These are phyloP conservation scores for Conus canariensis DNA, from an alignment of 2,888 invertebrate species.

Conservation along the genomic window DNA sequence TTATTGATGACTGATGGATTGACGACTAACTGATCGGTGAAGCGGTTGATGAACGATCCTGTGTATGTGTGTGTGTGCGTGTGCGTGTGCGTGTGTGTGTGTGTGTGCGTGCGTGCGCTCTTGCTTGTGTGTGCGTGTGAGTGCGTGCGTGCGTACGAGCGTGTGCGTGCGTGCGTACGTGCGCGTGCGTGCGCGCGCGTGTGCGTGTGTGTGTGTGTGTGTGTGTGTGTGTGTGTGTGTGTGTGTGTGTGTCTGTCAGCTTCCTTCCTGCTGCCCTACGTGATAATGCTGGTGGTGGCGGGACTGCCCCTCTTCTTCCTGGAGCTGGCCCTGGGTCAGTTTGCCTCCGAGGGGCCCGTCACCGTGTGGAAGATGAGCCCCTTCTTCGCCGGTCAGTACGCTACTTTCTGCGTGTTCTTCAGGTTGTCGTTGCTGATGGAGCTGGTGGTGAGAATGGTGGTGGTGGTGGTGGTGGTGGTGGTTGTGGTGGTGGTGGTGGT, in stretches of 20 bases:
- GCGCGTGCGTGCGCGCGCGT: neutral
- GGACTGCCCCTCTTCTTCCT: constrained; percentile 68
- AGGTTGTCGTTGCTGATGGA: no score
- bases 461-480: neutral
- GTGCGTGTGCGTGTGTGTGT: no score
- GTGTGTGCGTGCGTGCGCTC: neutral
- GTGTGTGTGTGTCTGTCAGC: neutral
- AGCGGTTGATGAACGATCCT: no score
- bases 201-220: neutral
- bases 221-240: neutral
- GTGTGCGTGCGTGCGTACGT: neutral
- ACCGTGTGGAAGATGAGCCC: constrained; percentile 73
- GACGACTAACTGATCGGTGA: no score
- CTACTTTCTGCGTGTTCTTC: neutral
- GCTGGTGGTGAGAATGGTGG: neutral
- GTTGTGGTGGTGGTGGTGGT: neutral
- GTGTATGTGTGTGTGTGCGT: no score
- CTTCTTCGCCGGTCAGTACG: constrained; percentile 63
- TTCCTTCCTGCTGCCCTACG: no score
- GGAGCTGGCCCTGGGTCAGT: constrained; percentile 74
- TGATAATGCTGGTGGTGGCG: no score
- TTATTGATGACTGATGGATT: no score
- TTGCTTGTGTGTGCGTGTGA: neutral
- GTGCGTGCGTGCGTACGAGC: neutral
- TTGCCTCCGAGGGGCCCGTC: constrained; percentile 72